Evolutionary conservation across 2,888 invertebrate species (phyloP).

Genomic region (Cosmia pyralina): DNA sequence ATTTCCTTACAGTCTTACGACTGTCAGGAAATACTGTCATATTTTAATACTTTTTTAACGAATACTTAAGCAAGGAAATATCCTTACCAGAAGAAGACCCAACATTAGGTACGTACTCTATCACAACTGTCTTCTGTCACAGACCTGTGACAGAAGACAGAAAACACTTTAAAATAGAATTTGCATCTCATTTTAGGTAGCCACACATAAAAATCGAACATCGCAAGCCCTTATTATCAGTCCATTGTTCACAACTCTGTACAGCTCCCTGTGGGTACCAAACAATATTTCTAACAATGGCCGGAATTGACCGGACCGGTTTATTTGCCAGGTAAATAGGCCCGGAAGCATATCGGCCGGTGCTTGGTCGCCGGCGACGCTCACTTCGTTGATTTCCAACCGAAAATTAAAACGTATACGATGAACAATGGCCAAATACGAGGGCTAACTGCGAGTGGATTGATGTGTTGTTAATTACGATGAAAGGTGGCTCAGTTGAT

Average conservation of each 20-base stretch:
- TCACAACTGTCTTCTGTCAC: too few species aligned
- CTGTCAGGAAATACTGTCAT: too few species aligned
- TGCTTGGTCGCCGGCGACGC: constrained; percentile 60
- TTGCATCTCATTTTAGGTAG: background rate
- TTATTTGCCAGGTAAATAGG: constrained; percentile 76
- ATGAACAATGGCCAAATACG: constrained; percentile 63
- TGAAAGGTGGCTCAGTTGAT: constrained; percentile 33
- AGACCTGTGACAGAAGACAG: too few species aligned
- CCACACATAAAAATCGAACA: constrained; percentile 45
- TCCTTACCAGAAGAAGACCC: too few species aligned
- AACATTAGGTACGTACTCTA: too few species aligned
- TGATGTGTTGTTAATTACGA: constrained; percentile 48
- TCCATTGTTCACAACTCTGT: constrained; percentile 69
- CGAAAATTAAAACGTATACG: constrained; percentile 76
- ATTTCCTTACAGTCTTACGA: too few species aligned
- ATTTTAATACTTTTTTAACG: too few species aligned
- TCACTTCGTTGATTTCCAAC: constrained; percentile 75
- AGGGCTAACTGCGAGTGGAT: constrained; percentile 41
- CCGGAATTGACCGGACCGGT: constrained; percentile 68
- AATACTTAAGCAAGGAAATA: too few species aligned
- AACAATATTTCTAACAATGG: constrained; percentile 83
- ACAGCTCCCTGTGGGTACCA: constrained; percentile 64
- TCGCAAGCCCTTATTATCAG: constrained; percentile 27
- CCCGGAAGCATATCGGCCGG: constrained; percentile 66
- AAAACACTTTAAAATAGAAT: background rate